Evolutionary conservation across 2,797 vertebrate genomes (phyloP).

Genomic region (Lerista edwardsae): DNA sequence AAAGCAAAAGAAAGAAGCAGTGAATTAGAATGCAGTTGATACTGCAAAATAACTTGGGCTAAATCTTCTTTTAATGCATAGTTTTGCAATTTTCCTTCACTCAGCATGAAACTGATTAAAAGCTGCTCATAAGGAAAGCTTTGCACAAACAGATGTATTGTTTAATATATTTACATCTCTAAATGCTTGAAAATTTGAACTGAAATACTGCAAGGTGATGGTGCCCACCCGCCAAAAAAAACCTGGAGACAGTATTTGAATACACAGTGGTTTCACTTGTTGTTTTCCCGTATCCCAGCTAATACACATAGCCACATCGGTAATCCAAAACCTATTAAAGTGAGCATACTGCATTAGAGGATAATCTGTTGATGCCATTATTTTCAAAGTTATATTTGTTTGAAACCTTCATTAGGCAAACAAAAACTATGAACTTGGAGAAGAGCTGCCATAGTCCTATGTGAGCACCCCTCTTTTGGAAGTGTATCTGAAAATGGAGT

Average conservation of each 20-base stretch:
- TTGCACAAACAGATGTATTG: constrained; percentile 68
- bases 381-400: background rate
- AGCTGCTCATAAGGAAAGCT: constrained; percentile 71
- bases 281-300: constrained; percentile 50
- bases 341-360: constrained; percentile 20
- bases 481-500: background rate
- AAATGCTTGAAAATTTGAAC: constrained; percentile 70
- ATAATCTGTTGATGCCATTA: background rate
- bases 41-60: constrained; percentile 79
- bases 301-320: constrained; percentile 48
- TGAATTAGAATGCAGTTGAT: constrained; percentile 82
- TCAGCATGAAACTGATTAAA: constrained; percentile 83
- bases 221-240: constrained; percentile 39
- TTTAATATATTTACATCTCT: constrained; percentile 77
- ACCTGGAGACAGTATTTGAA: constrained; percentile 53
- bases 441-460: background rate
- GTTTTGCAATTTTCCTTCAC: constrained; percentile 82
- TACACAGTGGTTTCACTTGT: constrained; percentile 61
- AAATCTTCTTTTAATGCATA: constrained; percentile 84
- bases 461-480: background rate
- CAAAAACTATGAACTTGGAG: fast-evolving
- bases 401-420: background rate
- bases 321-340: constrained; percentile 39
- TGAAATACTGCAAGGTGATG: constrained; percentile 55
- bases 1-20: constrained; percentile 74